Evolutionary conservation across 2,888 invertebrate species (phyloP).

Genomic region (Panopea generosa): DNA sequence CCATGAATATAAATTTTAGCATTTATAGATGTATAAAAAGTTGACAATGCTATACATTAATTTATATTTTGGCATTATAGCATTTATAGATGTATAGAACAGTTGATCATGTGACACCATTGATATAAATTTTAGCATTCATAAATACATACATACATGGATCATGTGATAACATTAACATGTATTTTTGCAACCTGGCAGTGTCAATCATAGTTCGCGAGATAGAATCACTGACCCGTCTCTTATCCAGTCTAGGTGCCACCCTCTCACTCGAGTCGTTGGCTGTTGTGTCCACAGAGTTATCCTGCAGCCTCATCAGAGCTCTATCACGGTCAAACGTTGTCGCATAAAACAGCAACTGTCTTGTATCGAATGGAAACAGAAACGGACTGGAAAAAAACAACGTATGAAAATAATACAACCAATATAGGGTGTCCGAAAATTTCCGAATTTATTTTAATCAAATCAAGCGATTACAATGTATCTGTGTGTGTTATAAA

Average conservation of each 20-base stretch:
- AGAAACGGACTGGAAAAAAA: constrained; percentile 92
- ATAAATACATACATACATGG: no score
- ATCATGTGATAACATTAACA: no score
- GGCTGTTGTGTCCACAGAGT: constrained; percentile 88
- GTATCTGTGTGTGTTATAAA: background rate
- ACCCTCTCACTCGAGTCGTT: constrained; percentile 90
- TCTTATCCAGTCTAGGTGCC: constrained; percentile 94
- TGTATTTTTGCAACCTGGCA: no score
- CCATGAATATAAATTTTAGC: no score
- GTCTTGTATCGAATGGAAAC: constrained; percentile 98
- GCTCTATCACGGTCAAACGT: constrained; percentile 98
- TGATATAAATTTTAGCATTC: no score
- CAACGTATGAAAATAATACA: background rate
- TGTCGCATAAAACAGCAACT: constrained; percentile 97
- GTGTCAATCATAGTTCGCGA: no score
- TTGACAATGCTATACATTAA: no score
- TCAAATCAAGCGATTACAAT: background rate
- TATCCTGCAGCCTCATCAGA: constrained; percentile 96
- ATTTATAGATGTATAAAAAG: no score
- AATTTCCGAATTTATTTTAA: background rate
- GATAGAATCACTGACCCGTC: constrained; percentile 88
- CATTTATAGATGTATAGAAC: no score
- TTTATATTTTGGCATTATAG: no score
- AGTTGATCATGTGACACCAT: no score
- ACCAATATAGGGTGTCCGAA: background rate